Evolutionary conservation across 2,888 invertebrate species (phyloP).

Genomic region (Temnothorax rugatulus): DNA sequence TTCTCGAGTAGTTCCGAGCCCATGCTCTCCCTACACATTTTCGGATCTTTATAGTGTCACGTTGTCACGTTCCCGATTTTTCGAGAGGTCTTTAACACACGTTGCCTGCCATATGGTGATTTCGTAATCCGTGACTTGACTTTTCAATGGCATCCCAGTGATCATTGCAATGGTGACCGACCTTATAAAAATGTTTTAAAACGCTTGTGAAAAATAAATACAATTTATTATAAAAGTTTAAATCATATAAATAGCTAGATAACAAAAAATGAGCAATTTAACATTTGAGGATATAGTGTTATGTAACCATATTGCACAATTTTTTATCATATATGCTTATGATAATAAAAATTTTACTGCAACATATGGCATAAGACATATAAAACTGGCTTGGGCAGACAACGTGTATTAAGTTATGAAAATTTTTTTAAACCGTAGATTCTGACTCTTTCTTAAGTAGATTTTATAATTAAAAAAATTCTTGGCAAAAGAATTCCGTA

Average conservation of each 20-base stretch:
- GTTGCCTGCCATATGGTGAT: neutral
- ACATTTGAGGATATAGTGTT: neutral
- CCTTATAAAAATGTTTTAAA: neutral
- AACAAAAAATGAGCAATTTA: neutral
- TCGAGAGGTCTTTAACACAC: neutral
- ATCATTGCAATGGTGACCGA: neutral
- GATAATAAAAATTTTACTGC: neutral
- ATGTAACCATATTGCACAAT: neutral
- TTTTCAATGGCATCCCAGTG: no score
- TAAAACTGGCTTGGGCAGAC: neutral
- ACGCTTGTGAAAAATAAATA: neutral
- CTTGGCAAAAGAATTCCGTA: neutral
- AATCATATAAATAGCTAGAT: neutral
- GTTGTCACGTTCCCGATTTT: neutral
- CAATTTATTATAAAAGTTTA: neutral
- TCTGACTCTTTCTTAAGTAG: neutral
- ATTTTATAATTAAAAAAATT: neutral
- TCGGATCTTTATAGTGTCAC: neutral
- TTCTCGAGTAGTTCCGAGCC: neutral
- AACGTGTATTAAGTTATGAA: neutral
- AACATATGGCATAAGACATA: neutral
- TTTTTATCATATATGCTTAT: neutral
- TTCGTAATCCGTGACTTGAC: neutral
- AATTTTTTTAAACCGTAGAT: neutral
- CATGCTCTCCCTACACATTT: neutral